Evolutionary conservation across 2,113 vertebrate genomes (phyloP).

Genomic region (Pollachius pollachius): DNA sequence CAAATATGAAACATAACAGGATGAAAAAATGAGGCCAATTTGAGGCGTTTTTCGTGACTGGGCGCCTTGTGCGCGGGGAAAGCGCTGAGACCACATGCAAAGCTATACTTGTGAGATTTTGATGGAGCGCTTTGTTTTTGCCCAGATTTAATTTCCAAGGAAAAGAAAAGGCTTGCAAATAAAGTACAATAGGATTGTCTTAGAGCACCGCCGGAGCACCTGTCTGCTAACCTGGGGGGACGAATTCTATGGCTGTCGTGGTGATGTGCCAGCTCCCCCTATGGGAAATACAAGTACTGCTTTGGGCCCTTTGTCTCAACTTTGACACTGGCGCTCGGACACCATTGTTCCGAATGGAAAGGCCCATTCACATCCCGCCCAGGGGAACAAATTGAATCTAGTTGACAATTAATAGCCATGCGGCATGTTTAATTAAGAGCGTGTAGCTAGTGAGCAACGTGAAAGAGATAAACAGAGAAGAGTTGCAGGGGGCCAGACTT

Average conservation of each 20-base stretch:
- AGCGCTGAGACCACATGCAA: conserved; percentile 29
- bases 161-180: conserved; percentile 15
- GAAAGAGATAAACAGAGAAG: conserved; percentile 71
- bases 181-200: conserved; percentile 29
- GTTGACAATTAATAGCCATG: conserved; percentile 76
- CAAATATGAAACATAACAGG: conserved; percentile 23
- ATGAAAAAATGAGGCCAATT: conserved; percentile 51
- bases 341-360: conserved; percentile 68
- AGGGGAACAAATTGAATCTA: conserved; percentile 74
- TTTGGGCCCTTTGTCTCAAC: conserved; percentile 61
- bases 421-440: conserved; percentile 77
- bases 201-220: conserved; percentile 19
- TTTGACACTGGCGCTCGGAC: conserved; percentile 66
- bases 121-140: conserved; percentile 44
- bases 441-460: conserved; percentile 60
- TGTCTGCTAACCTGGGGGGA: conserved; percentile 46
- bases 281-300: conserved; percentile 55
- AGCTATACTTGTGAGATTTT: conserved; percentile 30
- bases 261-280: conserved; percentile 24
- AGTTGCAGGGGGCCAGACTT: conserved; percentile 58
- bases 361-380: conserved; percentile 62
- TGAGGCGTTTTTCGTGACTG: conserved; percentile 47
- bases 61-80: conserved; percentile 32
- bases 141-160: conserved; percentile 20
- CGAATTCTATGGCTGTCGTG: conserved; percentile 49